Conservation (phyloP, 1,140 invertebrate species). For the Zaprionus capensis region DNA sequence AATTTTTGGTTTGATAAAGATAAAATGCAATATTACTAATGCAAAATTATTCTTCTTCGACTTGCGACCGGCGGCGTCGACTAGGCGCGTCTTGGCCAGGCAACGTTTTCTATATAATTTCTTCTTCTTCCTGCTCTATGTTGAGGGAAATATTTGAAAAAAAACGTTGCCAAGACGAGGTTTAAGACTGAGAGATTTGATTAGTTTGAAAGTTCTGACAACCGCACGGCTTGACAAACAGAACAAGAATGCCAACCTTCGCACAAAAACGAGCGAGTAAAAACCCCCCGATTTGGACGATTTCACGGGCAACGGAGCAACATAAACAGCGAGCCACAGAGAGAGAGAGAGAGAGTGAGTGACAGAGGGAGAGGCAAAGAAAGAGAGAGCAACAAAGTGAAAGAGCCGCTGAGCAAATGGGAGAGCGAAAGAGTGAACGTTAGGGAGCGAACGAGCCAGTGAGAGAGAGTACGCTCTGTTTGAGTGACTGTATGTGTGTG, state of each 20-base stretch:
- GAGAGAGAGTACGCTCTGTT: background rate
- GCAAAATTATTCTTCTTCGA: constrained; percentile 44
- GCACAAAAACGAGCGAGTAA: constrained; percentile 68
- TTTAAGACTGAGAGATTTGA: constrained; percentile 1
- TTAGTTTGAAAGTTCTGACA: constrained; percentile 59
- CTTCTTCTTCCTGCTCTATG: constrained; percentile 6
- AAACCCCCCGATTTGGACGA: constrained; percentile 55
- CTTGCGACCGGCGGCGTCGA: constrained; percentile 55
- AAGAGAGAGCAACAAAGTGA: constrained; percentile 21
- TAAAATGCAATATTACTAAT: constrained; percentile 81
- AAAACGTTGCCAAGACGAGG: constrained; percentile 38
- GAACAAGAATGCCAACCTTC: constrained; percentile 84
- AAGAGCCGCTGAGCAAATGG: background rate
- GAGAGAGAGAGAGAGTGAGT: constrained; percentile 23
- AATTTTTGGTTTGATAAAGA: constrained; percentile 47
- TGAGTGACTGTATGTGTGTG: background rate
- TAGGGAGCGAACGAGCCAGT: constrained; percentile 16
- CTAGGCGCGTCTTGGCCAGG: constrained; percentile 37
- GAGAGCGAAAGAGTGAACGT: constrained; percentile 13
- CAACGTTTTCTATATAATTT: constrained; percentile 23
- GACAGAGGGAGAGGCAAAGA: background rate
- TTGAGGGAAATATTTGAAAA: constrained; percentile 8
- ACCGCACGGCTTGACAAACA: constrained; percentile 80
- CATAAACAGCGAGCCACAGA: background rate
- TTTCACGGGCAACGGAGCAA: constrained; percentile 24